phyloP scores from a whole-genome alignment of 2,888 invertebrate species.

The Rotaria socialis region DNA sequence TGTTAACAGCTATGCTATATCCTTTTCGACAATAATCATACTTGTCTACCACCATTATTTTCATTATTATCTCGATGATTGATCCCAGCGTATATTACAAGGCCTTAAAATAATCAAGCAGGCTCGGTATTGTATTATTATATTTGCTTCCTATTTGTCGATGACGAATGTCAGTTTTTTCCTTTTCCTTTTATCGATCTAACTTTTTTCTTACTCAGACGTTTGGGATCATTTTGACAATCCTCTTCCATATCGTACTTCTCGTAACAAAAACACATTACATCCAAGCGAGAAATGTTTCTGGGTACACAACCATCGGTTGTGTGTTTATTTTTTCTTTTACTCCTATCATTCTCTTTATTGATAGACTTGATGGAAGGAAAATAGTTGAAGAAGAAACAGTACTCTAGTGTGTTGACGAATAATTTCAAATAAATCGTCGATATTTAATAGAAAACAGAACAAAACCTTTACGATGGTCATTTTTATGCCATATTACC shows the following conservation, averaged over 20 bases:
- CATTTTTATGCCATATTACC: slow-evolving; percentile 20
- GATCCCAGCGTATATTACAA: neutral
- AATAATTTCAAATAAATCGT: neutral
- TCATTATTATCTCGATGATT: neutral
- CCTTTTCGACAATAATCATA: neutral
- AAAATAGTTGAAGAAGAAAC: neutral
- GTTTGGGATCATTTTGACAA: neutral
- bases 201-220: neutral
- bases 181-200: neutral
- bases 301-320: neutral
- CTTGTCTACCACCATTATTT: neutral
- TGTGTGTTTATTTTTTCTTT: neutral
- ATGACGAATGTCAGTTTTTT: neutral
- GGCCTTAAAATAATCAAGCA: neutral
- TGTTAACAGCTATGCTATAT: neutral
- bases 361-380: no score
- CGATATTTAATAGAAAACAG: neutral
- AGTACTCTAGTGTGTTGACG: neutral
- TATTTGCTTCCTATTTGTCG: neutral
- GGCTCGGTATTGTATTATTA: neutral
- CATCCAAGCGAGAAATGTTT: neutral
- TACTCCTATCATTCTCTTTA: neutral
- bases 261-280: neutral
- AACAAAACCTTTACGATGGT: neutral
- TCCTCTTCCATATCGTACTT: neutral